Evolutionary conservation across 1,140 invertebrate genomes (phyloP).

Genomic region (Bradynema listronoti): DNA sequence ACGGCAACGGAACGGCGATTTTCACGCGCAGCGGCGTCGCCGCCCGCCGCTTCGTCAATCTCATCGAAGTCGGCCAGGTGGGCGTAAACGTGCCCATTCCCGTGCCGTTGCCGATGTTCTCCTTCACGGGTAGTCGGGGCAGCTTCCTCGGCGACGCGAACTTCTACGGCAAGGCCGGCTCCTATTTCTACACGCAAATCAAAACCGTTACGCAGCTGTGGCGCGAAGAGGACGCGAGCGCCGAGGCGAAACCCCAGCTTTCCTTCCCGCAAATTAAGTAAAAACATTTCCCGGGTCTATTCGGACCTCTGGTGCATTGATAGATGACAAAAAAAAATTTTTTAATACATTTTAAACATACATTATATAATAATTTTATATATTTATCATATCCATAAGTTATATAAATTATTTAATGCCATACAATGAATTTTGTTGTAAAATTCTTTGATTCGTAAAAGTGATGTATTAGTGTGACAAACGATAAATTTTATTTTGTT

Average conservation of each 20-base stretch:
- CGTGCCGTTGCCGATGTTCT: constrained; percentile 94
- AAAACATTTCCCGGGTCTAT: too few species aligned
- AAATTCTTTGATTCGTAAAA: too few species aligned
- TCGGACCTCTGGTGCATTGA: too few species aligned
- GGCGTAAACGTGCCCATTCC: constrained; percentile 93
- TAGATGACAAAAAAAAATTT: too few species aligned
- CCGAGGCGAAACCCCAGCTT: constrained; percentile 54
- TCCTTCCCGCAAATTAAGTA: constrained; percentile 56
- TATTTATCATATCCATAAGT: too few species aligned
- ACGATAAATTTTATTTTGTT: too few species aligned
- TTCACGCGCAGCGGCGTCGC: constrained; percentile 95
- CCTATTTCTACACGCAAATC: constrained; percentile 94
- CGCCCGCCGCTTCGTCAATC: constrained; percentile 82
- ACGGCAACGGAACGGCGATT: constrained; percentile 93
- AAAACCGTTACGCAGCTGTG: constrained; percentile 96
- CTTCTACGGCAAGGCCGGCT: constrained; percentile 90
- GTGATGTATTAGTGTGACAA: too few species aligned
- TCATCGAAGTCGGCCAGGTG: constrained; percentile 89
- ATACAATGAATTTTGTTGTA: too few species aligned
- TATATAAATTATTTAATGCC: too few species aligned
- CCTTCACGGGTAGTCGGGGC: constrained; percentile 67
- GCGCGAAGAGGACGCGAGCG: constrained; percentile 67
- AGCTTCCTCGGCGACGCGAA: constrained; percentile 88
- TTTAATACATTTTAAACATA: too few species aligned
- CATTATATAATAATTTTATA: too few species aligned